Conservation (phyloP, 2,797 vertebrate genomes). For the Argya squamiceps region DNA sequence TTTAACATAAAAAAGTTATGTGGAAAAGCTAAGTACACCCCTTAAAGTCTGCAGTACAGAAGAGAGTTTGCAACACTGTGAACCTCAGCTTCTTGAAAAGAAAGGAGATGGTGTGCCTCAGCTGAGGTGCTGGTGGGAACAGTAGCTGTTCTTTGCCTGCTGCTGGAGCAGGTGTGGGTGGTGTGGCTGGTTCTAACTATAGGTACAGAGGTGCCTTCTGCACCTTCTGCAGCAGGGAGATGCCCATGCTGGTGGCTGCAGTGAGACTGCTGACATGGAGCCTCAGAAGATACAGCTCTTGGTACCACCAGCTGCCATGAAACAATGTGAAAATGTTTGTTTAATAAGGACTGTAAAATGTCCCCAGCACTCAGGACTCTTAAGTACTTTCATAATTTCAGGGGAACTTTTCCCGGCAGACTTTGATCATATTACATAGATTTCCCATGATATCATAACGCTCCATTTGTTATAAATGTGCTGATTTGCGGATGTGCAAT, state of each 20-base stretch:
- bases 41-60: neutral
- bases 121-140: neutral
- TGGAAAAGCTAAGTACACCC: neutral
- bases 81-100: neutral
- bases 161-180: neutral
- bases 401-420: slow-evolving; percentile 32
- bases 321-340: slow-evolving; percentile 19
- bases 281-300: neutral
- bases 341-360: slow-evolving; percentile 40
- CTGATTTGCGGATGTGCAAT: slow-evolving; percentile 53
- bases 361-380: slow-evolving; percentile 24
- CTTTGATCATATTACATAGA: slow-evolving; percentile 40
- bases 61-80: neutral
- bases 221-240: neutral
- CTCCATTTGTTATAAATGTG: slow-evolving; percentile 36
- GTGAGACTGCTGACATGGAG: neutral
- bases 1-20: neutral
- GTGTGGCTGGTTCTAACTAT: neutral
- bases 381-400: slow-evolving; percentile 18
- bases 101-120: neutral
- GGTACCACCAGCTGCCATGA: neutral
- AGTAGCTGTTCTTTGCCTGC: neutral
- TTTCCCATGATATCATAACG: slow-evolving; percentile 2
- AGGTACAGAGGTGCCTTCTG: neutral
- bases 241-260: neutral